Evolutionary conservation across 1,140 invertebrate genomes (phyloP).

Genomic region (Micrasema longulum): DNA sequence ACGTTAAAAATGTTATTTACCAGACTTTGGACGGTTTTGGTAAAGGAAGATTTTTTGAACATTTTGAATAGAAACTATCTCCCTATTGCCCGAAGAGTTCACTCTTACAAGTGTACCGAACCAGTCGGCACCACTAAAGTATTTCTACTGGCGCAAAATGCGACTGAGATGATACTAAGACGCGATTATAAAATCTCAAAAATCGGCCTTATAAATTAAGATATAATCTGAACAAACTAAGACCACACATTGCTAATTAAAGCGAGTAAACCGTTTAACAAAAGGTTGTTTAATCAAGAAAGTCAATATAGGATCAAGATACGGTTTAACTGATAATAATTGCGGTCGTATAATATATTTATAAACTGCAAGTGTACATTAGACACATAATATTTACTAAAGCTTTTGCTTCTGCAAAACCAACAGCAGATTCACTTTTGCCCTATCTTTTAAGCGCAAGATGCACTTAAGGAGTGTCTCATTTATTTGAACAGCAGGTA

Average conservation of each 20-base stretch:
- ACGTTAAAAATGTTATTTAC: no score
- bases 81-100: neutral
- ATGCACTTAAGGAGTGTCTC: no score
- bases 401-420: neutral
- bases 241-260: neutral
- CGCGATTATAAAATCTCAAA: neutral
- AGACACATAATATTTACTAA: constrained; percentile 18
- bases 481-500: no score
- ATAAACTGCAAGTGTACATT: no score
- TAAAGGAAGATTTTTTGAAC: constrained; percentile 51
- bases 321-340: constrained; percentile 15
- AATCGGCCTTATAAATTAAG: neutral
- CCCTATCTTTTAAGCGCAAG: no score
- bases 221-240: constrained; percentile 16
- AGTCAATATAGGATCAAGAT: constrained; percentile 24
- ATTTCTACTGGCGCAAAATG: constrained; percentile 8
- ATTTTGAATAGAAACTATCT: constrained; percentile 19
- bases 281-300: constrained; percentile 38
- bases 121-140: constrained; percentile 9
- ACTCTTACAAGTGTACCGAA: neutral
- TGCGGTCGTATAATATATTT: constrained; percentile 15
- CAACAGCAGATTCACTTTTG: neutral
- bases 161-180: constrained; percentile 12
- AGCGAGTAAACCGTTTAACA: constrained; percentile 21
- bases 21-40: constrained; percentile 45